A percentile compares a stretch with the other conserved stretches of the same genome.
phyloP scores from a whole-genome alignment of 2,888 invertebrate species.

The Tillus elongatus region DNA sequence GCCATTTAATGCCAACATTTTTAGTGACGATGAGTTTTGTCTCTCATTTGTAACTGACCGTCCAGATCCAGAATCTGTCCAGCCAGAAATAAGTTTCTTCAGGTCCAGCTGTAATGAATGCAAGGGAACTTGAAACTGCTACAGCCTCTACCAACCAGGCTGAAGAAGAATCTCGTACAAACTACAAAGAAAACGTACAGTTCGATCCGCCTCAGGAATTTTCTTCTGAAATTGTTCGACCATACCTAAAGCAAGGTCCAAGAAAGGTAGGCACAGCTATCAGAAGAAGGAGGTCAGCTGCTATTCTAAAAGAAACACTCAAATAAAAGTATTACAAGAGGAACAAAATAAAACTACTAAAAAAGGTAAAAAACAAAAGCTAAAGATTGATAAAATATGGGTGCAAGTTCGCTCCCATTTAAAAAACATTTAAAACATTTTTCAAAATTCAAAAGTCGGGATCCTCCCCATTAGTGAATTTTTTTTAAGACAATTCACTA shows the following conservation, averaged over 20 bases:
- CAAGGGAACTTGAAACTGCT: slow-evolving; percentile 14
- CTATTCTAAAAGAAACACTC: slow-evolving; percentile 11
- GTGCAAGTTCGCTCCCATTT: too few species aligned
- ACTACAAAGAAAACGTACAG: too few species aligned
- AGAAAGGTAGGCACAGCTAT: too few species aligned
- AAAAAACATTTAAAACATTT: too few species aligned
- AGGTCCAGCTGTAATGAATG: too few species aligned
- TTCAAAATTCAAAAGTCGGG: too few species aligned
- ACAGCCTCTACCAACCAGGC: slow-evolving; percentile 21
- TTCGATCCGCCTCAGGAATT: too few species aligned
- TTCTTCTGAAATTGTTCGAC: slow-evolving; percentile 23
- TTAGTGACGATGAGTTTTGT: slow-evolving; percentile 14
- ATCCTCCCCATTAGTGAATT: too few species aligned
- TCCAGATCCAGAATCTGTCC: not conserved
- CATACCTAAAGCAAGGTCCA: slow-evolving; percentile 22
- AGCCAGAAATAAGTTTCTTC: too few species aligned
- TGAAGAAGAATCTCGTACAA: slow-evolving; percentile 21
- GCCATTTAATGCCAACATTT: slow-evolving; percentile 15
- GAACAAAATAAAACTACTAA: slow-evolving; percentile 16
- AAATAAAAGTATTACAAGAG: slow-evolving; percentile 15
- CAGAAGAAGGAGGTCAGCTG: slow-evolving; percentile 11
- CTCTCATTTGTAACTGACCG: slow-evolving; percentile 14
- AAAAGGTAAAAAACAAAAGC: slow-evolving; percentile 15
- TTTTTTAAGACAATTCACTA: too few species aligned
- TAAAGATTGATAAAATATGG: slow-evolving; percentile 5